Percentiles rank a stretch among this genome's conserved stretches.
These are phyloP conservation scores for Mustelus asterias DNA, from an alignment of 2,113 vertebrate species.

Conservation along the genomic window DNA sequence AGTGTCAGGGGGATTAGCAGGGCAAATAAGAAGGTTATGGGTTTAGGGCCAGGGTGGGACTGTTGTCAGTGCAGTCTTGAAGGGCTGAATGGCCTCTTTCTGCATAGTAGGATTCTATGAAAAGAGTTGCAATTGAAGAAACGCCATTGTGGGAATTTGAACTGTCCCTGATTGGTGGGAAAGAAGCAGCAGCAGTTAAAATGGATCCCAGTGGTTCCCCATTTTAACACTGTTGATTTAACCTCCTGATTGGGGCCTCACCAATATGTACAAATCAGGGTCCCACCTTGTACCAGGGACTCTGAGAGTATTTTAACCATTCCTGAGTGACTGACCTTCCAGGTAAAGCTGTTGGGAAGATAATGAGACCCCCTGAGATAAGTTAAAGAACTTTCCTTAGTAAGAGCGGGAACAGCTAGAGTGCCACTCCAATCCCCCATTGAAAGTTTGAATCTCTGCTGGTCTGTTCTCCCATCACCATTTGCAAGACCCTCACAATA, in stretches of 20 bases:
- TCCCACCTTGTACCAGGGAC: background rate
- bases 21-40: too few relatives aligned
- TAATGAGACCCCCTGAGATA: background rate
- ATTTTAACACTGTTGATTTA: background rate
- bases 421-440: too few relatives aligned
- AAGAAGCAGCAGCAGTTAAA: background rate
- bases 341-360: background rate
- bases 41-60: too few relatives aligned
- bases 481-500: background rate
- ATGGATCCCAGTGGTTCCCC: background rate
- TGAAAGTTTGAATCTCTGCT: background rate
- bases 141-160: background rate
- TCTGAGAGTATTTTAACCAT: background rate
- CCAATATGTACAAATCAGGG: background rate
- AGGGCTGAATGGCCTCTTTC: too few relatives aligned
- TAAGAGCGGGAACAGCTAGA: too few relatives aligned
- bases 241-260: background rate
- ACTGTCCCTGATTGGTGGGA: background rate
- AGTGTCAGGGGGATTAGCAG: too few relatives aligned
- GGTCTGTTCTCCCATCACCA: background rate
- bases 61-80: too few relatives aligned
- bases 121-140: background rate
- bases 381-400: too few relatives aligned
- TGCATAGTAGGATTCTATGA: too few relatives aligned
- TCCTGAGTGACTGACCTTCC: background rate